Evolutionary conservation across 2,797 vertebrate species (phyloP), one percentile per base, ranked within the genome.

Genomic region (Alcedo quadribrachys): DNA sequence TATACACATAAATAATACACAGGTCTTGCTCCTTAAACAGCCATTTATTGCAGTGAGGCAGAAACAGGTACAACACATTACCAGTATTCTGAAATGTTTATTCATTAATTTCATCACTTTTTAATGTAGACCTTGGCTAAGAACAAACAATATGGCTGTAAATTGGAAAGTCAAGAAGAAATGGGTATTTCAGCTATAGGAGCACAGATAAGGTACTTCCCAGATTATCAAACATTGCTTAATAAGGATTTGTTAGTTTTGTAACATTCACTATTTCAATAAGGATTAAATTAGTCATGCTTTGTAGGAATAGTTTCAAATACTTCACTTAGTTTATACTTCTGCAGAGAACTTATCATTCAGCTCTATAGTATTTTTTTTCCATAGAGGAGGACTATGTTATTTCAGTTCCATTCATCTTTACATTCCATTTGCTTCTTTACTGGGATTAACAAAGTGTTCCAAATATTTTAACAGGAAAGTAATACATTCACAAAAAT

Each of bases 381-480:
- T 73, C 51, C 43, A 32, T 3, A 28, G 46, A 73, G 48, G 24
- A 83, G 24, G 16, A 40, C 45, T 65, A 13, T 35, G 57, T n/a
- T 70, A 55, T 89, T 82, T 66, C 42, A 76, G 16, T 81, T 91
- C 78, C 69, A 27, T 83, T 94, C 70, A 78, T 82, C 57, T 69
- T 86, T 57, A 57, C 60, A 65, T 92, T 88, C 76, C 75, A 46
- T 89, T 78, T 93, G 45, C 86, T 87, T 48, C 68, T 92, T 94
- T 94, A 74, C 73, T 81, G 50, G 82, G 87, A 94, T 92, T 94
- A 93, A 78, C 76, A 74, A 87, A 81, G 60, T 0, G 0, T 89
- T 87, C 82, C 69, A 92, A 95, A 33, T 81, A 92, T 94, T 94
- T 76, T 93, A 93, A 95, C 74, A 81, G 75, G 90, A 75, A 93